Conservation (phyloP, 2,113 vertebrate species). For the Hypocryptadius cinnamomeus region DNA sequence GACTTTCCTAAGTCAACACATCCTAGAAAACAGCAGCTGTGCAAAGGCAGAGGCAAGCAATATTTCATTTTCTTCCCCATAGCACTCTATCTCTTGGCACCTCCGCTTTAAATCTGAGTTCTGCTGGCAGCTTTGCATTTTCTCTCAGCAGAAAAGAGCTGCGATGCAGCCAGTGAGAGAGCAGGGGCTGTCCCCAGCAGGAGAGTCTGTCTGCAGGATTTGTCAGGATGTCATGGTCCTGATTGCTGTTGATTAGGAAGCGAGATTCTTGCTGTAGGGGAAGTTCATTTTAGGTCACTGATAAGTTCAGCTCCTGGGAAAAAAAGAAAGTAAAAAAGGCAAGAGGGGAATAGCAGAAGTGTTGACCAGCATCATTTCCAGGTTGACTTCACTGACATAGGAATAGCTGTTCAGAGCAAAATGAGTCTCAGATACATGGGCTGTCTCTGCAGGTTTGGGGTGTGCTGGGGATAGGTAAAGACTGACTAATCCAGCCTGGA, state of each 20-base stretch:
- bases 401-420: neutral
- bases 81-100: neutral
- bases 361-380: neutral
- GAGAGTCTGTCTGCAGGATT: neutral
- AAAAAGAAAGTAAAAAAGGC: neutral
- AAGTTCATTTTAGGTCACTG: slow-evolving; percentile 37
- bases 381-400: neutral
- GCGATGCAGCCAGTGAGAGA: neutral
- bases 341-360: neutral
- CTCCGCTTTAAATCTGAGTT: neutral
- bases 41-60: slow-evolving; percentile 39
- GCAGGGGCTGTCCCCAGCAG: slow-evolving; percentile 17
- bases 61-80: slow-evolving; percentile 9
- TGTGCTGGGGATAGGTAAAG: neutral
- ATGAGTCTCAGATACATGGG: neutral
- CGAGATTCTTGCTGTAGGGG: slow-evolving; percentile 14
- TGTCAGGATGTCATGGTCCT: neutral
- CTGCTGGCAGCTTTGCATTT: neutral
- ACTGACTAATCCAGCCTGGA: neutral
- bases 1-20: slow-evolving; percentile 53
- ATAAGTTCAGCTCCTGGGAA: neutral
- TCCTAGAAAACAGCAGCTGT: slow-evolving; percentile 54
- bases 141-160: neutral
- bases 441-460: neutral
- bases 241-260: slow-evolving; percentile 39